Evolutionary conservation across 2,888 invertebrate species (phyloP).

Genomic region (Cosmorhoe ocellata): DNA sequence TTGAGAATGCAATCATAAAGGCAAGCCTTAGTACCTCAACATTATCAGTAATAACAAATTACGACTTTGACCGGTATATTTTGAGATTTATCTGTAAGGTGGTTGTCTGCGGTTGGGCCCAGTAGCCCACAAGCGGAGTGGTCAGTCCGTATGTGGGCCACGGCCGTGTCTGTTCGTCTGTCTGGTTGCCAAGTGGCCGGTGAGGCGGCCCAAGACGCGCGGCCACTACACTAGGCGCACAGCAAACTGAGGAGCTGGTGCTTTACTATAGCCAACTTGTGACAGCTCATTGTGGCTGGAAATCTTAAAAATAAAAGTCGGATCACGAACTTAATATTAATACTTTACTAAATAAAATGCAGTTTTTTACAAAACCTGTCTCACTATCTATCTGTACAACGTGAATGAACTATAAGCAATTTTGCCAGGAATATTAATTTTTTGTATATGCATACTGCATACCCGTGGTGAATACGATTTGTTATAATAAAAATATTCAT

Average conservation of each 20-base stretch:
- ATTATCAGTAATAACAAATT: too few species aligned
- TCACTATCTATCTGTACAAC: too few species aligned
- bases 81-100: slow-evolving; percentile 12
- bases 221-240: slow-evolving; percentile 71
- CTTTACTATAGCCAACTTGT: slow-evolving; percentile 8
- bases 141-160: slow-evolving; percentile 50
- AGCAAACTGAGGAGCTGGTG: slow-evolving; percentile 47
- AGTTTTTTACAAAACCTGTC: too few species aligned
- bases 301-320: background rate
- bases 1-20: too few species aligned
- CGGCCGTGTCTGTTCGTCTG: slow-evolving; percentile 50
- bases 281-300: background rate
- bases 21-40: too few species aligned
- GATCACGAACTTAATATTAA: too few species aligned
- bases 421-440: too few species aligned
- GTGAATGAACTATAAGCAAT: too few species aligned
- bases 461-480: too few species aligned
- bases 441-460: too few species aligned
- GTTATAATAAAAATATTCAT: too few species aligned
- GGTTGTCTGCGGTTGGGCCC: slow-evolving; percentile 17
- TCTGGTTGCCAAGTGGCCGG: slow-evolving; percentile 77
- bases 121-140: slow-evolving; percentile 37
- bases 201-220: slow-evolving; percentile 58
- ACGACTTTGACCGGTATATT: background rate
- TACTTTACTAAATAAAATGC: too few species aligned